Base-by-base conservation (phyloP, 2,797 vertebrate species). In the Sebastes itinus region DNA sequence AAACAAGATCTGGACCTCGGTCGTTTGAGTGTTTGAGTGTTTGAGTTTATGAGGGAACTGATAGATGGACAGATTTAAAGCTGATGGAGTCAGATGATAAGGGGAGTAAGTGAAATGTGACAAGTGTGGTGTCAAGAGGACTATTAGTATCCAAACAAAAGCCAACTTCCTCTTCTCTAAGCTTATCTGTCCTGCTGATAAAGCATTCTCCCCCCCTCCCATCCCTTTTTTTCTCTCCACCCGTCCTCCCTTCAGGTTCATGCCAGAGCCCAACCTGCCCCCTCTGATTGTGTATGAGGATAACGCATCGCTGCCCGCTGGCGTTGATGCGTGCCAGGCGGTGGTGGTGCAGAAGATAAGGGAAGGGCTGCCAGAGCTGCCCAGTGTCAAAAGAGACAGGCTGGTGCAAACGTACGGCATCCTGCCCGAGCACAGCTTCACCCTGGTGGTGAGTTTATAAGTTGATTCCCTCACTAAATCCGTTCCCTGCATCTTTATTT, bases 211-310 rank as follows among this genome's bases (percentile, higher is more conserved):
- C n/a, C 10, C 10, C 10, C 8, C 14, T 18, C 14, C 9, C n/a
- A 9, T 25, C 66, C 16, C 3, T n/a, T 46, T 33, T 61, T 79
- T 30, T 30, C 74, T 80, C 22, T 2, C 59, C 11, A 20, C 38
- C 55, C 7, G 9, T 13, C 55, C 62, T 72, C 32, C 52, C 13
- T 68, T 38, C 85, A 99, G 99, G 92, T 99, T 99, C 70, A 99
- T 99, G 97, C 98, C 99, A 0, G 99, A 99, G 89, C 98, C 98
- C 85, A 99, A 99, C 93, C 96, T 99, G 88, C 98, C 98, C 16
- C 98, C 98, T 35, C 89, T 99, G 90, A 93, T 97, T 68, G 95
- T 99, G 69, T 97, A 97, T 0, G 96, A 97, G 82, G 68, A 94
- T 7, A 86, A 92, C 59, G 93, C 96, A 72, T 97, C 97, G 2